Percentiles rank a stretch among this genome's conserved stretches.
phyloP scores from a whole-genome alignment of 2,113 vertebrate genomes.

The Myxocyprinus asiaticus region DNA sequence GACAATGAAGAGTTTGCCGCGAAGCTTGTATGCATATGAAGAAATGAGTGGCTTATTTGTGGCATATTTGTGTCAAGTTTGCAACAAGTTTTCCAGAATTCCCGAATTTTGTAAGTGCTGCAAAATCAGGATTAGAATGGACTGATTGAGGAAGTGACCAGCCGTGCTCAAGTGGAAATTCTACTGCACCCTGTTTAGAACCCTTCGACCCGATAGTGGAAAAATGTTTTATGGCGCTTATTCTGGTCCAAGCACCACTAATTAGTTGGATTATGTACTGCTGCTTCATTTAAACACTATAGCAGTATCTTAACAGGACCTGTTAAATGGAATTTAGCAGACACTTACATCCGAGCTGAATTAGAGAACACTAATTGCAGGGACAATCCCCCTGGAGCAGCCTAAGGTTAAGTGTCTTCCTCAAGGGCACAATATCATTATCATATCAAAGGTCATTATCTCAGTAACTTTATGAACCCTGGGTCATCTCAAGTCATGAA shows the following conservation, averaged over 20 bases:
- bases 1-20: too few species aligned
- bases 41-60: too few species aligned
- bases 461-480: neutral
- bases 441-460: neutral
- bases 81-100: too few species aligned
- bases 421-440: neutral
- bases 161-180: too few species aligned
- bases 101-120: too few species aligned
- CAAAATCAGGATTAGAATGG: too few species aligned
- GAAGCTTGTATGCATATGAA: too few species aligned
- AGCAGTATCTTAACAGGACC: neutral
- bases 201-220: too few species aligned
- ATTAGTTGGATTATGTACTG: neutral
- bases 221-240: too few species aligned
- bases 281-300: neutral
- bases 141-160: too few species aligned
- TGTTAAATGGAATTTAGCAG: neutral
- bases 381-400: slow-evolving; percentile 1
- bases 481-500: neutral
- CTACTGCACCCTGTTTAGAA: too few species aligned
- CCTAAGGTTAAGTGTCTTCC: slow-evolving; percentile 21
- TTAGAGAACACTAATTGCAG: slow-evolving; percentile 11
- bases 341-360: neutral
- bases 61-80: too few species aligned
- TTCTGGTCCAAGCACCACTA: neutral